phyloP scores from a whole-genome alignment of 30 jellyfish, hydroid and myxozoan species.

The Aurelia aurita region DNA sequence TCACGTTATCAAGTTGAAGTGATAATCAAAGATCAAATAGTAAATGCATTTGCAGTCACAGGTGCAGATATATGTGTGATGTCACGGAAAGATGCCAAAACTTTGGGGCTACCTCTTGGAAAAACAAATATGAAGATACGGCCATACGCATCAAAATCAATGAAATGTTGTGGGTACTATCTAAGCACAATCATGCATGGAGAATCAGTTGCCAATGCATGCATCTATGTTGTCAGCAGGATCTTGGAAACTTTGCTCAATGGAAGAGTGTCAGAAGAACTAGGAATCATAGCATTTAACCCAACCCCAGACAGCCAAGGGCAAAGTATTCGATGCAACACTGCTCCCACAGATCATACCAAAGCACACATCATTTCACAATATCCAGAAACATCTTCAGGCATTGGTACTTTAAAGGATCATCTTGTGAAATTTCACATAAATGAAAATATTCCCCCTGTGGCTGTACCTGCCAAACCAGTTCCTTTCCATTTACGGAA shows the following conservation, averaged over 20 bases:
- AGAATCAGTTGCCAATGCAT: constrained; percentile 60
- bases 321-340: constrained; percentile 9
- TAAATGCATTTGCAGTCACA: constrained; percentile 77
- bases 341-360: background rate
- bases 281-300: constrained; percentile 26
- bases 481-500: too few species aligned
- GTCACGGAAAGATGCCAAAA: constrained; percentile 41
- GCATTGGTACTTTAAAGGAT: constrained; percentile 38
- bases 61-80: constrained; percentile 78
- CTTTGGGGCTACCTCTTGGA: constrained; percentile 49
- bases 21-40: too few species aligned
- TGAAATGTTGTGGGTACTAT: constrained; percentile 51
- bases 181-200: constrained; percentile 73
- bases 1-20: too few species aligned
- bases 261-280: constrained; percentile 53
- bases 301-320: constrained; percentile 18
- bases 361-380: constrained; percentile 16
- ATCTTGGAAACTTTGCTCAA: constrained; percentile 29
- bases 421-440: constrained; percentile 37
- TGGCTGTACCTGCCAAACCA: constrained; percentile 14
- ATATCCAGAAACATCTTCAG: constrained; percentile 33
- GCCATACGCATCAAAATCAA: constrained; percentile 64
- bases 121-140: constrained; percentile 66
- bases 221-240: constrained; percentile 19
- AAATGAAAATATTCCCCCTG: constrained; percentile 24